These are phyloP conservation scores for Catalaphyllia jardinei DNA, from an alignment of 64 coral and sea anemone genomes.

Conservation along the genomic window DNA sequence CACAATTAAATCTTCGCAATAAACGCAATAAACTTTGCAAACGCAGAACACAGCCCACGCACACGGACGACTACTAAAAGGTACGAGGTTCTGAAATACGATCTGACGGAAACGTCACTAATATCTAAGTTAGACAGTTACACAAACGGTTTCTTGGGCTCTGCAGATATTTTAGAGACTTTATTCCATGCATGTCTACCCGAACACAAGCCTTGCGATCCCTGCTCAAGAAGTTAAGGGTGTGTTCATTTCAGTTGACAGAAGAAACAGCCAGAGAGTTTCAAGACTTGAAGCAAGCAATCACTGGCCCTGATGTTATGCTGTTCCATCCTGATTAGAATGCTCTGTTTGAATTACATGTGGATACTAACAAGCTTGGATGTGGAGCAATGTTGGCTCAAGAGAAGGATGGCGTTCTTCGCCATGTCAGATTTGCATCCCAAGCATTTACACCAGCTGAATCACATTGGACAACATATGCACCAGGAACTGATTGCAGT, in stretches of 20 bases:
- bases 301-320: slow-evolving; percentile 8
- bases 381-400: slow-evolving; percentile 42
- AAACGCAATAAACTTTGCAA: no score
- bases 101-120: no score
- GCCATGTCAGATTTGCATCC: slow-evolving; percentile 21
- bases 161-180: slow-evolving; percentile 32
- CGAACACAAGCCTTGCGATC: neutral
- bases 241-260: slow-evolving; percentile 1
- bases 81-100: no score
- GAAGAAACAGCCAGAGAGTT: neutral
- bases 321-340: slow-evolving; percentile 17
- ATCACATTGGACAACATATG: slow-evolving; percentile 1
- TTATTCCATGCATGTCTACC: neutral
- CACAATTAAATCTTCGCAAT: no score
- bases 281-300: no score
- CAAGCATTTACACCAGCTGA: slow-evolving; percentile 8
- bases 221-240: slow-evolving; percentile 10
- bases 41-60: no score
- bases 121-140: no score
- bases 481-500: slow-evolving; percentile 22
- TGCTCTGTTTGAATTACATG: slow-evolving; percentile 14
- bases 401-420: neutral
- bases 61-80: no score
- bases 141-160: slow-evolving; percentile 40
- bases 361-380: slow-evolving; percentile 19